Percentiles rank a stretch among this genome's conserved stretches.
Evolutionary conservation across 1,140 invertebrate species (phyloP).

Genomic region (Drosophila neocordata): DNA sequence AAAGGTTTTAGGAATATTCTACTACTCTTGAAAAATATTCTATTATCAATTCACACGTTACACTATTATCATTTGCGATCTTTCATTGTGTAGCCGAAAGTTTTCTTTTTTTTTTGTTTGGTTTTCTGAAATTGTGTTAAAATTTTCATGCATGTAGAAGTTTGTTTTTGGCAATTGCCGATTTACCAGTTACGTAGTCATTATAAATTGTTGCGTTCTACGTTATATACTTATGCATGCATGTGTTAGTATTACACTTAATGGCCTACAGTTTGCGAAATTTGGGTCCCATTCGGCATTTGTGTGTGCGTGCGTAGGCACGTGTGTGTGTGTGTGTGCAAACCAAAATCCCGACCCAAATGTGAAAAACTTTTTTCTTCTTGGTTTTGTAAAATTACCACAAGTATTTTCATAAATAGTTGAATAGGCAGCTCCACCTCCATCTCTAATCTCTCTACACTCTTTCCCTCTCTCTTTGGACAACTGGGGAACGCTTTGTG

Average conservation of each 20-base stretch:
- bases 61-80: conserved; percentile 31
- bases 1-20: no score
- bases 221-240: conserved; percentile 1
- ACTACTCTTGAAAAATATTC: no score
- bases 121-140: conserved; percentile 1
- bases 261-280: conserved; percentile 39
- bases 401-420: conserved; percentile 79
- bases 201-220: conserved; percentile 16
- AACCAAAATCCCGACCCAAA: conserved; percentile 14
- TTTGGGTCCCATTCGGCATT: background rate
- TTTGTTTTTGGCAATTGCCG: conserved; percentile 30
- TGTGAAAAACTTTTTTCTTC: conserved; percentile 20
- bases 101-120: background rate
- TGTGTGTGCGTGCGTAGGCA: background rate
- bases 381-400: conserved; percentile 54
- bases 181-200: conserved; percentile 35
- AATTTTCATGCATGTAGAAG: conserved; percentile 4
- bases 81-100: conserved; percentile 4
- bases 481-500: conserved; percentile 45
- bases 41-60: background rate
- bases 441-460: conserved; percentile 18
- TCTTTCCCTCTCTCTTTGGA: conserved; percentile 16
- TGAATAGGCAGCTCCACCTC: conserved; percentile 56
- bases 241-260: conserved; percentile 18
- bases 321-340: conserved; percentile 7